These are phyloP conservation scores for Erinaceus europaeus DNA, from an alignment of 2,113 vertebrate genomes.

Conservation along the genomic window DNA sequence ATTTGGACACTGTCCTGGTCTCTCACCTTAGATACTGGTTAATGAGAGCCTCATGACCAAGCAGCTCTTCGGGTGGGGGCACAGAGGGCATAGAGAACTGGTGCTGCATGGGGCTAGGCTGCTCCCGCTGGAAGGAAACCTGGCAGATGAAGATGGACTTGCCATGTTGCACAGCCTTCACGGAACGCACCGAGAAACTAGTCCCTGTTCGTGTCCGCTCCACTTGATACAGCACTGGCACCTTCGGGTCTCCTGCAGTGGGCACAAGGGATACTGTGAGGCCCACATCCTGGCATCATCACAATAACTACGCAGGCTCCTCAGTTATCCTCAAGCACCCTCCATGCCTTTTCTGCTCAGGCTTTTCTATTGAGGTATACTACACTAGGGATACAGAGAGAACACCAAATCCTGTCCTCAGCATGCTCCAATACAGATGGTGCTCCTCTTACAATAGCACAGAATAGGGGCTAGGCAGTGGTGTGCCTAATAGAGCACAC, in stretches of 20 bases:
- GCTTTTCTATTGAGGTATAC: neutral
- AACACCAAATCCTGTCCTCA: neutral
- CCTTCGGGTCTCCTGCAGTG: slow-evolving; percentile 89
- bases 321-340: neutral
- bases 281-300: neutral
- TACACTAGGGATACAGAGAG: too few relatives aligned
- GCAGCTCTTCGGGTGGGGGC: slow-evolving; percentile 88
- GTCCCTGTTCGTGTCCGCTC: slow-evolving; percentile 89
- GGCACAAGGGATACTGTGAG: neutral
- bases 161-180: slow-evolving; percentile 94
- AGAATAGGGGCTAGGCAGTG: too few relatives aligned
- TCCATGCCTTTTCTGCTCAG: neutral
- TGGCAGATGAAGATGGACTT: slow-evolving; percentile 93
- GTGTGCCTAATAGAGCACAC: too few relatives aligned
- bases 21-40: slow-evolving; percentile 88
- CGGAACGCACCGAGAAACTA: slow-evolving; percentile 92
- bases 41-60: slow-evolving; percentile 86
- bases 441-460: neutral
- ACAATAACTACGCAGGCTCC: neutral
- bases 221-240: slow-evolving; percentile 94
- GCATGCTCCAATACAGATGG: neutral
- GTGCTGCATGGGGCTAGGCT: slow-evolving; percentile 89
- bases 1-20: neutral
- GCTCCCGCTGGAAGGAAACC: slow-evolving; percentile 90
- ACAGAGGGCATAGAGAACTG: slow-evolving; percentile 93